Base-by-base conservation (phyloP, 2,797 vertebrate species). In the Cercopithecus hamlyni region DNA sequence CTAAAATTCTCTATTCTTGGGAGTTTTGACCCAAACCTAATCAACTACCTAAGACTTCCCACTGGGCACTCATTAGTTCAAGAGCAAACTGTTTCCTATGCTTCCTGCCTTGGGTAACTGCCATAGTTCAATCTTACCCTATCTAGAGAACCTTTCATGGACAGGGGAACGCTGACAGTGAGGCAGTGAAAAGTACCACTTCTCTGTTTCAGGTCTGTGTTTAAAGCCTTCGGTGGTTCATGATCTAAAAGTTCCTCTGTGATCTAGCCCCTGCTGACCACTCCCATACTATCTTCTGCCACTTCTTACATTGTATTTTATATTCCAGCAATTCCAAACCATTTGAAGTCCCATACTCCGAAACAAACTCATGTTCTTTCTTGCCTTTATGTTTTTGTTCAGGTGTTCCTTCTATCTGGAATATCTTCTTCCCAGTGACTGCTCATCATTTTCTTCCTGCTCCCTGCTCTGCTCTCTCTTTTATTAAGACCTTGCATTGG, bases 11-110 rank as follows among this genome's bases (percentile, higher is more conserved):
- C 36, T 39, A 43, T 67, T 88, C 33, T 82, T 92, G 75, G 61
- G 36, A 81, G 26, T 85, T 80, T 92, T 97, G 50, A 92, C 48
- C 13, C 52, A 95, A 94, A 83, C 6, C 52, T 15, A 93, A 20
- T 57, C 43, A 24, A 88, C 26, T 85, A 64, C 55, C 30, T 64
- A 84, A 75, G 27, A 73, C 48, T 87, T 80, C 72, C 22, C 75
- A 5, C 27, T 83, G 33, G 24, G 27, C 30, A 73, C 24, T 52
- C 52, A 61, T 67, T 67, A n/a, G 11, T 79, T 85, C 58, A 90
- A 75, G 22, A 82, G 27, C 36, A 83, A 91, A 52, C 4, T 72
- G 17, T 64, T 89, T 95, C 75, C 50, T 48, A 10, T 45, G 17
- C 7, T 14, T 3, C 2, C 30, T 15, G 12, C 27, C 57, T 94